phyloP scores from a whole-genome alignment of 2,888 invertebrate genomes.

The Platycheirus albimanus region DNA sequence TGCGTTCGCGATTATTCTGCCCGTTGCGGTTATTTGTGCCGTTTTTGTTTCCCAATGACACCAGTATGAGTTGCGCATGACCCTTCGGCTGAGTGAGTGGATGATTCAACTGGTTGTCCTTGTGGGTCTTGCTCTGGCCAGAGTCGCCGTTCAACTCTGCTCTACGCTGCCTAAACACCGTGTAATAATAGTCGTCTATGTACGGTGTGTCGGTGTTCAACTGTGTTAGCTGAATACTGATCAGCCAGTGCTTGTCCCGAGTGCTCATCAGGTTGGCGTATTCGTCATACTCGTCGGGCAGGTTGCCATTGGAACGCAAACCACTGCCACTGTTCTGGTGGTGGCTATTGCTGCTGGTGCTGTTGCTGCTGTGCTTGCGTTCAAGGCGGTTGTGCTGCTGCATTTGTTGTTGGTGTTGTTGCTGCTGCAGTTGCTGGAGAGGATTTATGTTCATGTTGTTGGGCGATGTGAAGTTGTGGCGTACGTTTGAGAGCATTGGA shows the following conservation, averaged over 20 bases:
- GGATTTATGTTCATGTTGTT: constrained; percentile 74
- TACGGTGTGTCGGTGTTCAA: constrained; percentile 97
- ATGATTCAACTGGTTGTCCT: constrained; percentile 87
- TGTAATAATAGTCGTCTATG: constrained; percentile 98
- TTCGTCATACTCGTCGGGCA: constrained; percentile 86
- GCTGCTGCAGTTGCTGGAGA: constrained; percentile 76
- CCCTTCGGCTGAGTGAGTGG: constrained; percentile 84
- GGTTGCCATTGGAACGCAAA: constrained; percentile 81
- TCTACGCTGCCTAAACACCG: constrained; percentile 89
- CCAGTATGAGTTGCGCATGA: constrained; percentile 82
- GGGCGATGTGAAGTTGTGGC: constrained; percentile 52
- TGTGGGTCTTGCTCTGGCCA: constrained; percentile 85
- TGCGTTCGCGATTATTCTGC: constrained; percentile 84
- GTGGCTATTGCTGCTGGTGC: constrained; percentile 77
- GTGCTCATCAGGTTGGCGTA: constrained; percentile 97
- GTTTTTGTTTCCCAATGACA: constrained; percentile 82
- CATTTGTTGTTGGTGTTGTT: constrained; percentile 76
- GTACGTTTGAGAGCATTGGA: constrained; percentile 80
- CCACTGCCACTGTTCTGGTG: constrained; percentile 69
- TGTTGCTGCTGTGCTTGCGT: constrained; percentile 65
- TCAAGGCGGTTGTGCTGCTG: constrained; percentile 76
- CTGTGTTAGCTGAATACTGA: constrained; percentile 97
- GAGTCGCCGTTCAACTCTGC: constrained; percentile 85
- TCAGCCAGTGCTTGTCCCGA: constrained; percentile 97
- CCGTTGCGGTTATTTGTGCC: constrained; percentile 83